phyloP scores from a whole-genome alignment of 2,113 vertebrate genomes.

The Cebidichthys violaceus region DNA sequence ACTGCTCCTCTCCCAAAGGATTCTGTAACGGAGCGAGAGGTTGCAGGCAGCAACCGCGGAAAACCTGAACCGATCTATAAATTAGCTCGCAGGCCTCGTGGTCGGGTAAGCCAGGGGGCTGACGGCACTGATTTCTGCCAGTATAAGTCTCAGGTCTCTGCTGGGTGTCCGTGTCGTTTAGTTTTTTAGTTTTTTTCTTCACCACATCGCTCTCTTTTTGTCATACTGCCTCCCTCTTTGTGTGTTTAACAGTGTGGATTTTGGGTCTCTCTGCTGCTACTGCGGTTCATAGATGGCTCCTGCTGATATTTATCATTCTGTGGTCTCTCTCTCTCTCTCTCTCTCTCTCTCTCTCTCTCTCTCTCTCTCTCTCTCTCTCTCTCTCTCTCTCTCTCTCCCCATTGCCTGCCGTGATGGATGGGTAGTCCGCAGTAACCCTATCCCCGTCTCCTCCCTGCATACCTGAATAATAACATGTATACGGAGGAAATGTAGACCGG shows the following conservation, averaged over 20 bases:
- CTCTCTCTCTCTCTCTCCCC: not conserved
- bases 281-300: constrained; percentile 34
- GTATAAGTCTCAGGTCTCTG: constrained; percentile 43
- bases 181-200: not conserved
- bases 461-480: constrained; percentile 70
- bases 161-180: not conserved
- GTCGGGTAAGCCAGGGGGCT: constrained; percentile 27
- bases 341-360: not conserved
- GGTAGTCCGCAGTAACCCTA: constrained; percentile 52
- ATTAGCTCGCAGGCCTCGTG: constrained; percentile 41
- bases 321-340: constrained; percentile 13
- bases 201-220: constrained; percentile 23
- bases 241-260: constrained; percentile 46
- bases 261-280: constrained; percentile 30
- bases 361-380: no score
- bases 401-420: constrained; percentile 43
- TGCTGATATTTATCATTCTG: constrained; percentile 58
- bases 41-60: constrained; percentile 32
- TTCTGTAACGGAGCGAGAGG: constrained; percentile 19
- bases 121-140: constrained; percentile 49
- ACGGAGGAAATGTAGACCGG: constrained; percentile 54
- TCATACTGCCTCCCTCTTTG: not conserved
- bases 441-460: constrained; percentile 51
- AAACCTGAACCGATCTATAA: constrained; percentile 58
- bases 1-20: constrained; percentile 20